Conservation (phyloP, 2,113 vertebrate species). For the Lagenorhynchus albirostris region DNA sequence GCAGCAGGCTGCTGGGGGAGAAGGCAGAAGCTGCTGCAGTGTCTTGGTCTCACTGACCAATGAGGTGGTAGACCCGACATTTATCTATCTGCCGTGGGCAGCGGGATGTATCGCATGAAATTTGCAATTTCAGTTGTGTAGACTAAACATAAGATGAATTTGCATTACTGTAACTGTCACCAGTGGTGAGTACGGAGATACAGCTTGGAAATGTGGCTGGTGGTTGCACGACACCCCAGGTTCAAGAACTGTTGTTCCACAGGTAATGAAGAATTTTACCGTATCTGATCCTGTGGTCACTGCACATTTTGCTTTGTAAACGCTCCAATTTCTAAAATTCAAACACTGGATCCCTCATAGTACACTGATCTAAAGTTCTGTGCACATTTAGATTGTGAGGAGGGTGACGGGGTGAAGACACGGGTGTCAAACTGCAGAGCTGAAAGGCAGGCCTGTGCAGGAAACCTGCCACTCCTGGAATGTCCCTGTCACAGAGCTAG, state of each 20-base stretch:
- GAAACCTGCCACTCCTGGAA: not conserved
- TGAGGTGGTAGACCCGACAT: accelerated
- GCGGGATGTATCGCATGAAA: not conserved
- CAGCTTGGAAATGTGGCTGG: not conserved
- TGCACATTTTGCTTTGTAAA: not conserved
- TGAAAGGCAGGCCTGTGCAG: not conserved
- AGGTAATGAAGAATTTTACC: not conserved
- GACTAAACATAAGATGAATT: not conserved
- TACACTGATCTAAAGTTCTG: not conserved
- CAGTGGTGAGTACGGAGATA: not conserved
- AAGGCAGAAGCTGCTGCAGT: not conserved
- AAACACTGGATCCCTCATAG: not conserved
- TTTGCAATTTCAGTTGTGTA: not conserved
- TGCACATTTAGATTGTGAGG: not conserved
- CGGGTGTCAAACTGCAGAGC: not conserved
- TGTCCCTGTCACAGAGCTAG: not conserved
- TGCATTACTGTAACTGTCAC: not conserved
- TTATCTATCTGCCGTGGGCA: not conserved
- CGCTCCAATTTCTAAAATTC: not conserved
- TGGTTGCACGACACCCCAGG: too few species aligned
- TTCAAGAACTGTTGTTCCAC: not conserved
- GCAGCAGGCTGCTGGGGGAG: not conserved
- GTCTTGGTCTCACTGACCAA: not conserved
- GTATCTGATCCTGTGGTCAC: accelerated
- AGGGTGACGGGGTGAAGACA: too few species aligned